Base-by-base conservation (phyloP, 2,888 invertebrate genomes). In the Incurvaria masculella region DNA sequence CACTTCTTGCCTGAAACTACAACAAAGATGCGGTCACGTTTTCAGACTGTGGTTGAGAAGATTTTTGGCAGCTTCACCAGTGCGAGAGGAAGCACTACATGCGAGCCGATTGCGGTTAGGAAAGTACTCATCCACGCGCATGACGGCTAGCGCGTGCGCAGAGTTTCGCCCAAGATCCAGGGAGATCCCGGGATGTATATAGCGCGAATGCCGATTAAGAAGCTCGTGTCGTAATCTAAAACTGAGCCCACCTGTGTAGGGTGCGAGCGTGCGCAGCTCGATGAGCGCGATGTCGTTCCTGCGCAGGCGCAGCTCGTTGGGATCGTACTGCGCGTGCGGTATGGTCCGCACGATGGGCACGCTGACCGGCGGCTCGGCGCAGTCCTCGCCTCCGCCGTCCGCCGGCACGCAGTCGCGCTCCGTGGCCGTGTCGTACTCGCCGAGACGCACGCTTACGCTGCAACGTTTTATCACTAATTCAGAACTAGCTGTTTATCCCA, bases 231-330 rank as follows among this genome's bases (percentile, higher is more conserved):
- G 10, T 8, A 43, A 8, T 44, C 20, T 23, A 11, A 38, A 19
- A n/a, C n/a, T n/a, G 38, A 47, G 45, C 47, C 56, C 59, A 81
- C 81, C 68, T 52, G 73, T 67, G 52, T 69, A 69, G 17, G 64
- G 66, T 2, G 70, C 72, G 4, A 61, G 55, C 39, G 59, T 58
- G 23, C 57, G 62, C 44, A 81, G 53, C 49, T 72, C 68, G 23
- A 81, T 58, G 27, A 81, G 54, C 1, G 78, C 81, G 16, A 82
- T 74, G 54, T 82, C 81, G 51, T 71, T 53, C 33, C 60, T 57
- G 47, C 57, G 58, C 14, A 57, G 50, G 1, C 16, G 8, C n/a
- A n/a, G n/a, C 19, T 54, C 53, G 4, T 17, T 48, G 0, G 64
- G 60, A n/a, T 66, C 56, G 60, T 80, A 81, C 1, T 65, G 59